Conservation (phyloP, 1,140 invertebrate genomes). For the Cydia splendana region DNA sequence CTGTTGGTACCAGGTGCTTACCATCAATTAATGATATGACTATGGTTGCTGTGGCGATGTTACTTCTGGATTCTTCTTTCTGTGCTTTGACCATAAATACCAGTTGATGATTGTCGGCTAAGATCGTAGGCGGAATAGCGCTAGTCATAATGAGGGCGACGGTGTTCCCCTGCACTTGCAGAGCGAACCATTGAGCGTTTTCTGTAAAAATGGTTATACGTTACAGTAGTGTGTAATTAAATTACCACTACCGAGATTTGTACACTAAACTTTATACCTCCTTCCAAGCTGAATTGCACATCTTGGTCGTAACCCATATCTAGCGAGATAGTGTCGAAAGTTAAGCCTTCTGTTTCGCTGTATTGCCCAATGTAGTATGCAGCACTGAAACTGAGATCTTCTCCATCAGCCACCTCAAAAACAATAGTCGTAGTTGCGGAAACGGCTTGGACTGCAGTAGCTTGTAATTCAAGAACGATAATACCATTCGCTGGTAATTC, state of each 20-base stretch:
- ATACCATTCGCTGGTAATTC: slow-evolving; percentile 33
- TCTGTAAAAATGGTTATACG: slow-evolving; percentile 41
- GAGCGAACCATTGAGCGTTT: slow-evolving; percentile 40
- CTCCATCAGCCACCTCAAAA: slow-evolving; percentile 8
- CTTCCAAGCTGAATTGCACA: slow-evolving; percentile 41
- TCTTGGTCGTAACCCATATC: slow-evolving; percentile 37
- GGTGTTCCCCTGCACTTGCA: slow-evolving; percentile 34
- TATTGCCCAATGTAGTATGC: slow-evolving; percentile 42
- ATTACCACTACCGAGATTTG: too few relatives aligned
- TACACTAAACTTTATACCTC: slow-evolving; percentile 36
- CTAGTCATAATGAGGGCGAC: slow-evolving; percentile 33
- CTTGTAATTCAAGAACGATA: slow-evolving; percentile 39
- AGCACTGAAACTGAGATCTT: slow-evolving; percentile 34
- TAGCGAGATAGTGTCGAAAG: slow-evolving; percentile 39
- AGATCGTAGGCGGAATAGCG: slow-evolving; percentile 39
- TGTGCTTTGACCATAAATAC: slow-evolving; percentile 42
- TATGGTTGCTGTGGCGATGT: slow-evolving; percentile 28
- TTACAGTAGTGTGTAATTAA: too few relatives aligned
- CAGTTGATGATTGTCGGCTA: slow-evolving; percentile 43
- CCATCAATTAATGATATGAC: slow-evolving; percentile 7
- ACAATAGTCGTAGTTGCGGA: slow-evolving; percentile 34
- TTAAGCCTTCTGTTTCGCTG: slow-evolving; percentile 35
- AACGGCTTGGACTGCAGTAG: slow-evolving; percentile 19
- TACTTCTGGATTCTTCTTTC: slow-evolving; percentile 14
- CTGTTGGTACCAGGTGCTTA: neutral